Evolutionary conservation across 2,113 vertebrate species (phyloP), one percentile per base, ranked within the genome.

Genomic region (Pangasianodon gigas): DNA sequence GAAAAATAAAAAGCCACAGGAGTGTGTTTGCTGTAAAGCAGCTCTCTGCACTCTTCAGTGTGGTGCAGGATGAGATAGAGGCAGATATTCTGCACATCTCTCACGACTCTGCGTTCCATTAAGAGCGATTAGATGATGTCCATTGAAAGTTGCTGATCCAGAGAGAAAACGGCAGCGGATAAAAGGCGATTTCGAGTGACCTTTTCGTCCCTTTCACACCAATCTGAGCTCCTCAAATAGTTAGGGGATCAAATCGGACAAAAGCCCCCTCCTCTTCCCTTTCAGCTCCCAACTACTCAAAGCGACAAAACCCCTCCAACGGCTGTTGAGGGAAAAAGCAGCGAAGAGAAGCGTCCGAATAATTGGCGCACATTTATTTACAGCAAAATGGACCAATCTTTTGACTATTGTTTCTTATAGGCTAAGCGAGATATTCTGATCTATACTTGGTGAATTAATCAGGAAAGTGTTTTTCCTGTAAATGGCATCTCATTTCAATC

Each of bases 111-210:
- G 95, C 93, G 95, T 96, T 96, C 95, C 95, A 97, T 97, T 97
- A 97, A 96, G 95, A 95, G 96, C 95, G 97, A 98, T 98, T 98
- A 98, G 96, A 97, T 96, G 96, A 97, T 96, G 96, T 96, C 97
- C 96, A 97, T 98, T 98, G 96, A 97, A 97, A 97, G 95, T 95
- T 97, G 96, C 96, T 98, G 97, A 98, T 98, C 97, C 98, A 97
- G 95, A 96, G 96, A 97, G 95, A 97, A 96, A 97, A 97, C 97
- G 95, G 95, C 95, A 97, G 96, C 95, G 97, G 97, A 98, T 98
- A 97, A 99, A 98, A 98, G 96, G 96, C 96, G 96, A 98, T 97
- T 98, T 98, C 96, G 96, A 98, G 96, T 97, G 97, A 99, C 97
- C 97, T 97, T 96, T 95, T 97, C 96, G 93, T 98, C 97, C 96